These are phyloP conservation scores for Lagopus muta DNA, from an alignment of 2,113 vertebrate genomes.

Conservation along the genomic window DNA sequence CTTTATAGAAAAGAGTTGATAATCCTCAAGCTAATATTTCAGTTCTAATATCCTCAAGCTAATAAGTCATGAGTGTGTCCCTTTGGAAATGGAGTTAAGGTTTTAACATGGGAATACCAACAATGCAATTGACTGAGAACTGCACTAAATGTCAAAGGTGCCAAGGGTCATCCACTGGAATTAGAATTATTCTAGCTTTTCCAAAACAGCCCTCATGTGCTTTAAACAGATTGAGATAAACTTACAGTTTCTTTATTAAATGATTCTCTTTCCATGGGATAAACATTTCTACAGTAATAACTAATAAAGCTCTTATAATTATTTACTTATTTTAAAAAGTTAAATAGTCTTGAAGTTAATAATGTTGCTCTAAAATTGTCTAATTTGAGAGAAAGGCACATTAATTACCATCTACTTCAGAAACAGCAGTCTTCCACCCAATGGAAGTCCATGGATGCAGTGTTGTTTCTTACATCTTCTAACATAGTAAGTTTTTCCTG, in stretches of 20 bases:
- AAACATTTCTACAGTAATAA: not conserved
- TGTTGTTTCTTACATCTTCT: not conserved
- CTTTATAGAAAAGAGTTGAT: not conserved
- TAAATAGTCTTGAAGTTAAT: not conserved
- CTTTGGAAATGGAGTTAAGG: not conserved
- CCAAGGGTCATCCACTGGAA: not conserved
- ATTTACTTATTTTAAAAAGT: not conserved
- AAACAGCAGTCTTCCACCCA: not conserved
- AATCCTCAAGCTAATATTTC: not conserved
- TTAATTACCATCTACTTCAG: not conserved
- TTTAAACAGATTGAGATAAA: not conserved
- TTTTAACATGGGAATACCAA: not conserved
- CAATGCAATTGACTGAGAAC: not conserved
- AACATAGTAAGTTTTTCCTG: not conserved
- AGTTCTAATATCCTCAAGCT: not conserved
- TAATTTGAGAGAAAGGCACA: not conserved
- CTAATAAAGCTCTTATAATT: not conserved
- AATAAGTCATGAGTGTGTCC: not conserved
- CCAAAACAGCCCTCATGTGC: not conserved
- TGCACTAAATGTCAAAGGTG: not conserved
- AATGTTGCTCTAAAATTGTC: not conserved
- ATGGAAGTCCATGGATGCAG: not conserved
- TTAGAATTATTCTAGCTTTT: not conserved
- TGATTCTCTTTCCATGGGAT: not conserved
- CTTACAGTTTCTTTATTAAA: not conserved